These are phyloP conservation scores for Thryonomys swinderianus DNA, from an alignment of 2,113 vertebrate species.

Conservation along the genomic window DNA sequence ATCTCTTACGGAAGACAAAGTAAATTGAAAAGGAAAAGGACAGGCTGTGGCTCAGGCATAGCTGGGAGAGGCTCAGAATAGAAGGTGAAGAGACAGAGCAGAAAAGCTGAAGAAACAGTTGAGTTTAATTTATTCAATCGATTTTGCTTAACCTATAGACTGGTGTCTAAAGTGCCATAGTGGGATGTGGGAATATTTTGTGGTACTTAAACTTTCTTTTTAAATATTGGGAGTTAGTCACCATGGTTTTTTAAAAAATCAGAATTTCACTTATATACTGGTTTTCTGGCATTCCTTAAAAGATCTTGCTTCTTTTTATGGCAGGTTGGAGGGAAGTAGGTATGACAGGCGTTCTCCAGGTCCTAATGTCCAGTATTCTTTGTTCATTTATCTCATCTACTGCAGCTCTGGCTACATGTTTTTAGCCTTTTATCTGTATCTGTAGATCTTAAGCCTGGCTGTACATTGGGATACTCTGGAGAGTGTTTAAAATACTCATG, in stretches of 20 bases:
- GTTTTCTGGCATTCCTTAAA: conserved; percentile 27
- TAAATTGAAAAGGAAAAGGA: conserved; percentile 17
- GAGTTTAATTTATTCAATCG: neutral
- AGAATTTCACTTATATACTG: conserved; percentile 47
- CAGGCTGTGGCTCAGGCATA: neutral
- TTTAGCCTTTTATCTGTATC: neutral
- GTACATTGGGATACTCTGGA: neutral
- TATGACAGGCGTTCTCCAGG: neutral
- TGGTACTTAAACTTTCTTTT: neutral
- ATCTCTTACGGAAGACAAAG: neutral
- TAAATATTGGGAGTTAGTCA: conserved; percentile 12
- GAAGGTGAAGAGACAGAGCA: neutral
- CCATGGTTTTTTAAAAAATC: neutral
- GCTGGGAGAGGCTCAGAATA: neutral
- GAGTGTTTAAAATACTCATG: neutral
- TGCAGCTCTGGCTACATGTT: neutral
- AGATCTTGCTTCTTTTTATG: neutral
- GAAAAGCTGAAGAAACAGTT: neutral
- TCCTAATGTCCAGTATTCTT: neutral
- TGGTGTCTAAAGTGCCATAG: neutral
- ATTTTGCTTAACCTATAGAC: conserved; percentile 24
- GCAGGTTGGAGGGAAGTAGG: neutral
- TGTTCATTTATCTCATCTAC: neutral
- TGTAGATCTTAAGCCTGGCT: conserved; percentile 1
- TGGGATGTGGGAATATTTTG: conserved; percentile 5